phyloP scores from a whole-genome alignment of 2,888 invertebrate genomes.

The Oxyteleia sp. region DNA sequence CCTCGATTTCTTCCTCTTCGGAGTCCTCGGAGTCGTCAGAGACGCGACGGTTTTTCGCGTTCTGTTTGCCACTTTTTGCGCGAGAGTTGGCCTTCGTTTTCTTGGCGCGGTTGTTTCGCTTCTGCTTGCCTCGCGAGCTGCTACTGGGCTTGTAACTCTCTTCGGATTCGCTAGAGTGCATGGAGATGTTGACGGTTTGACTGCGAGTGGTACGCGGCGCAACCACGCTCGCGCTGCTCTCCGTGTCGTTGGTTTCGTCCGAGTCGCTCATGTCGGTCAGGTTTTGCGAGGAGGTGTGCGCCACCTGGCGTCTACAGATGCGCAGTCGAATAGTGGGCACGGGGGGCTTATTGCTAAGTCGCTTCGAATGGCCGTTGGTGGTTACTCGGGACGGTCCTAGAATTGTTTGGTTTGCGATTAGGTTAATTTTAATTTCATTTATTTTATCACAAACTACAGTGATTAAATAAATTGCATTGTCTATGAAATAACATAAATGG shows the following conservation, averaged over 20 bases:
- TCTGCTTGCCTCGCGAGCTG: slow-evolving; percentile 81
- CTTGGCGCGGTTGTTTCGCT: slow-evolving; percentile 82
- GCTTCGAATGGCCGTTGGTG: slow-evolving; percentile 83
- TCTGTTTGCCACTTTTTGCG: too few species aligned
- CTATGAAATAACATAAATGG: too few species aligned
- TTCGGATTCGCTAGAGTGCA: slow-evolving; percentile 88
- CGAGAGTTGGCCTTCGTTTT: too few species aligned
- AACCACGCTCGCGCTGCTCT: slow-evolving; percentile 82
- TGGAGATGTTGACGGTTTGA: slow-evolving; percentile 81
- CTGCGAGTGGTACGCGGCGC: slow-evolving; percentile 81
- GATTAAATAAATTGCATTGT: too few species aligned
- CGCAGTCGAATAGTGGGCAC: slow-evolving; percentile 79
- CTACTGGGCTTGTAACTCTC: slow-evolving; percentile 89
- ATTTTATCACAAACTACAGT: too few species aligned
- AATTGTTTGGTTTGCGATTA: too few species aligned
- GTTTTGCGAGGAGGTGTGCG: slow-evolving; percentile 76
- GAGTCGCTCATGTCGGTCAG: slow-evolving; percentile 83
- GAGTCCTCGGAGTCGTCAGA: slow-evolving; percentile 16
- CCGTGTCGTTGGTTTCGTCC: slow-evolving; percentile 80
- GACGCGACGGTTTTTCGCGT: slow-evolving; percentile 31
- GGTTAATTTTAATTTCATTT: too few species aligned
- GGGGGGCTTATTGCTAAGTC: slow-evolving; percentile 77
- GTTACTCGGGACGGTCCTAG: slow-evolving; percentile 85
- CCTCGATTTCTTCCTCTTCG: slow-evolving; percentile 77
- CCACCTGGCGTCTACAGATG: slow-evolving; percentile 47